Conservation (phyloP, 2,797 vertebrate genomes). For the Erpetoichthys calabaricus region DNA sequence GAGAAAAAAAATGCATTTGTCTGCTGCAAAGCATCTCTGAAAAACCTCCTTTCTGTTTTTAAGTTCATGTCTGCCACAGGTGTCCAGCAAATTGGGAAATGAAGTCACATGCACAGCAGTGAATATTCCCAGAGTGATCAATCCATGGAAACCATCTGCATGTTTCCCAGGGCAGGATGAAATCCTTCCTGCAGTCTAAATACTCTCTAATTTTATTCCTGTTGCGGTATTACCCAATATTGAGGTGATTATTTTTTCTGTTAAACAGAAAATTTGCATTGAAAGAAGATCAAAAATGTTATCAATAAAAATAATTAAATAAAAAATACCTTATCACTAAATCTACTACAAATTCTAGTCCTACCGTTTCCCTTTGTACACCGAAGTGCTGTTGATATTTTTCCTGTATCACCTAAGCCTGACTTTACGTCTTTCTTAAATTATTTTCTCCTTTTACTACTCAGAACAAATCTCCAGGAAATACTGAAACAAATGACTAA, state of each 20-base stretch:
- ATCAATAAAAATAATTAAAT: too few relatives aligned
- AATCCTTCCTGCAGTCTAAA: slow-evolving; percentile 20
- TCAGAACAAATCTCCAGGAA: too few relatives aligned
- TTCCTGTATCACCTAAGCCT: too few relatives aligned
- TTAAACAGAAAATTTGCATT: slow-evolving; percentile 12
- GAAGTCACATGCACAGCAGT: slow-evolving; percentile 41
- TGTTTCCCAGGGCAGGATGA: slow-evolving; percentile 28
- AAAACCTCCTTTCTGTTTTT: background rate
- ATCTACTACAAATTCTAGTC: too few relatives aligned
- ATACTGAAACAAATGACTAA: too few relatives aligned
- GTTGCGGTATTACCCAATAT: slow-evolving; percentile 20
- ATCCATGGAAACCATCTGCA: slow-evolving; percentile 52
- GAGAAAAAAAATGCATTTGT: background rate
- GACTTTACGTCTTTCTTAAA: too few relatives aligned
- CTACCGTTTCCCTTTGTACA: too few relatives aligned
- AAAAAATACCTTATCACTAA: too few relatives aligned
- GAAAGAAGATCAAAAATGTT: background rate
- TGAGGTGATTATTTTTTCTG: slow-evolving; percentile 12
- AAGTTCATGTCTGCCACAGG: slow-evolving; percentile 35
- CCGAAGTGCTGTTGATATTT: too few relatives aligned
- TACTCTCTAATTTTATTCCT: slow-evolving; percentile 9
- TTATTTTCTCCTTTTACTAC: too few relatives aligned
- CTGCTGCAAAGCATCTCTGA: background rate
- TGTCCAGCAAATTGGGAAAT: slow-evolving; percentile 38
- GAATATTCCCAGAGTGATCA: slow-evolving; percentile 41